Conservation (phyloP, 1,140 invertebrate genomes). For the Calycopis cecrops region DNA sequence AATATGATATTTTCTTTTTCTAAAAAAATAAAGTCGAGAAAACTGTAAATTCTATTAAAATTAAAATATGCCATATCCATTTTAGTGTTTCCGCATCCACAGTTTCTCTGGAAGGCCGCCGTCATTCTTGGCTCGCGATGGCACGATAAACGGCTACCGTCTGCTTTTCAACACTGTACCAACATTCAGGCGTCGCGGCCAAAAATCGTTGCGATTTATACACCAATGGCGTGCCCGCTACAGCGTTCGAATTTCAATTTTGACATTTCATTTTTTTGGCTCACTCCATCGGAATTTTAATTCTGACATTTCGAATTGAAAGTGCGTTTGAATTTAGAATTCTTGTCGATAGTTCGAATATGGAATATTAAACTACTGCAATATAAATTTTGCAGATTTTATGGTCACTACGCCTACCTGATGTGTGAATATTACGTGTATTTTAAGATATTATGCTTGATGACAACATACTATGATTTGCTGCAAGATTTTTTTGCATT, state of each 20-base stretch:
- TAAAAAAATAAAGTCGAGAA: no score
- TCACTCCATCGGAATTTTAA: slow-evolving; percentile 7
- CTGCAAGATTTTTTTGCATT: no score
- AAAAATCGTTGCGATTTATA: slow-evolving; percentile 7
- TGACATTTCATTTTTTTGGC: slow-evolving; percentile 9
- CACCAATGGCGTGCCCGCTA: slow-evolving; percentile 8
- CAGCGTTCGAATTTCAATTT: slow-evolving; percentile 9
- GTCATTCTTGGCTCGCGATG: slow-evolving; percentile 37
- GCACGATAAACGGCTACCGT: slow-evolving; percentile 45
- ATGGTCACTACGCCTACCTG: no score
- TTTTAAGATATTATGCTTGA: no score
- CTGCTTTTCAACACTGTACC: slow-evolving; percentile 30
- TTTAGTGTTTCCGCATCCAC: neutral
- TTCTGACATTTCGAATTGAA: slow-evolving; percentile 4
- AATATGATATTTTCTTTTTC: no score
- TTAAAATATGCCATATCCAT: slow-evolving; percentile 18
- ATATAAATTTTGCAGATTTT: no score
- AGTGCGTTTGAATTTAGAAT: neutral
- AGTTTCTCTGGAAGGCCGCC: slow-evolving; percentile 27
- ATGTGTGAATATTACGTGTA: no score
- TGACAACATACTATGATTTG: no score
- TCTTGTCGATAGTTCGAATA: no score
- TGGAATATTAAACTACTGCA: no score
- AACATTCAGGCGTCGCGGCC: neutral
- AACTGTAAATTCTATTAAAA: no score